Evolutionary conservation across 1,140 invertebrate species (phyloP).

Genomic region (silkworm (Bombyx mori)): ASM3026992v2 NC_085124.1:1673501-1674000

Average conservation of each 20-base stretch:
- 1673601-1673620: not conserved
- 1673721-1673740: slow-evolving; percentile 95
- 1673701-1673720: slow-evolving; percentile 12
- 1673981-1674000: slow-evolving; percentile 78
- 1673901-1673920: slow-evolving; percentile 95
- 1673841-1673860: too few relatives aligned
- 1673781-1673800: not conserved
- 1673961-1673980: not conserved
- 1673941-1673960: slow-evolving; percentile 83
- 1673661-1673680: too few relatives aligned
- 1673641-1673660: slow-evolving; percentile 87
- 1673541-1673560: slow-evolving; percentile 95
- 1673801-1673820: slow-evolving; percentile 83
- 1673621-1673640: slow-evolving; percentile 86
- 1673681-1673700: too few relatives aligned
- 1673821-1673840: slow-evolving; percentile 90
- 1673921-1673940: slow-evolving; percentile 92
- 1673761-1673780: slow-evolving; percentile 80
- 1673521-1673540: slow-evolving; percentile 52
- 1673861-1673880: too few relatives aligned
- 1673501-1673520: too few relatives aligned
- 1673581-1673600: slow-evolving; percentile 78
- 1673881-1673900: too few relatives aligned
- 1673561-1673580: slow-evolving; percentile 90
- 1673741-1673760: slow-evolving; percentile 93